These are phyloP conservation scores for Platerodrilus igneus DNA, from an alignment of 2,888 invertebrate species.

Conservation along the genomic window DNA sequence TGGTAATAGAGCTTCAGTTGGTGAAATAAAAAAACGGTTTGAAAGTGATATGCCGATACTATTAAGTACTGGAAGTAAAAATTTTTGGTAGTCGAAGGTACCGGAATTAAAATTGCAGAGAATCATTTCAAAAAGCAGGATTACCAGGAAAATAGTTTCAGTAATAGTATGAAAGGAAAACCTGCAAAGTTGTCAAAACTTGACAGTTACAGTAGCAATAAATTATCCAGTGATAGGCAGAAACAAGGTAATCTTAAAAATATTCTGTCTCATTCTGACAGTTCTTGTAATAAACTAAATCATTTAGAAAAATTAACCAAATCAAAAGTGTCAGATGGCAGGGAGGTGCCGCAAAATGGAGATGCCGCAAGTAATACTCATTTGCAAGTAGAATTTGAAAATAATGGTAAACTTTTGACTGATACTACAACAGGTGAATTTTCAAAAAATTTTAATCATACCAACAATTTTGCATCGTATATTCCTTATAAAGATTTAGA, in stretches of 20 bases:
- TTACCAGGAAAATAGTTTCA: constrained; percentile 11
- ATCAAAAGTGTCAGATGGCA: constrained; percentile 11
- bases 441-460: constrained; percentile 43
- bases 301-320: constrained; percentile 19
- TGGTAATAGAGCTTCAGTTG: constrained; percentile 56
- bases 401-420: constrained; percentile 8
- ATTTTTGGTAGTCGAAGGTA: constrained; percentile 16
- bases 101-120: constrained; percentile 25
- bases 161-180: constrained; percentile 7
- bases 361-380: constrained; percentile 4
- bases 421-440: constrained; percentile 9
- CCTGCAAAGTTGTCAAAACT: constrained; percentile 24
- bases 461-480: constrained; percentile 59
- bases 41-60: constrained; percentile 46
- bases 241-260: constrained; percentile 4
- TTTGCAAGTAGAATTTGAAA: constrained; percentile 8
- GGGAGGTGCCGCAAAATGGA: constrained; percentile 19
- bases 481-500: constrained; percentile 50
- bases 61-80: constrained; percentile 13
- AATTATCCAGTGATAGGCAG: constrained; percentile 2
- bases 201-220: background rate
- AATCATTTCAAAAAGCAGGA: constrained; percentile 32
- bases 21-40: constrained; percentile 57
- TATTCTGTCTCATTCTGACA: constrained; percentile 12
- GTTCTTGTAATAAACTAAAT: no score